Conservation (phyloP, 2,888 invertebrate genomes). For the Caradrina clavipalpis region DNA sequence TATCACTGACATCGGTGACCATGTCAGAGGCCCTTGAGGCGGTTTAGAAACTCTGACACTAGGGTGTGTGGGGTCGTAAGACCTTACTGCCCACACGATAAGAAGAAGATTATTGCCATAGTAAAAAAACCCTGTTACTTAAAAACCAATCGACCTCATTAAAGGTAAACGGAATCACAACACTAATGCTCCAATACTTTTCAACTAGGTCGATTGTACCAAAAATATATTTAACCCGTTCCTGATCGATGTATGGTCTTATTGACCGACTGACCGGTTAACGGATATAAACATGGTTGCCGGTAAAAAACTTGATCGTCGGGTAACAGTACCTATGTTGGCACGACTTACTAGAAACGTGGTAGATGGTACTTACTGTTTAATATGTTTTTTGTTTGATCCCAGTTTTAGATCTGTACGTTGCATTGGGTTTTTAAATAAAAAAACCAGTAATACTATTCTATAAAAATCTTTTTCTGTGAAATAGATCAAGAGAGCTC, state of each 20-base stretch:
- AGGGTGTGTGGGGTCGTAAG: too few species aligned
- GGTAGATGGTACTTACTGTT: neutral
- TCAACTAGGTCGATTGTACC: conserved; percentile 53
- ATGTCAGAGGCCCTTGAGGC: too few species aligned
- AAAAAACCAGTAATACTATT: too few species aligned
- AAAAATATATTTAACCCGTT: conserved; percentile 59
- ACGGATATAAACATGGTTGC: conserved; percentile 45
- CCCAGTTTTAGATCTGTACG: neutral
- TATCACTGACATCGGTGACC: too few species aligned
- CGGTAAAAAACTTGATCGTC: conserved; percentile 53
- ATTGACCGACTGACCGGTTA: conserved; percentile 64
- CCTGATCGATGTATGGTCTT: conserved; percentile 42
- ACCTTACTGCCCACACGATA: too few species aligned
- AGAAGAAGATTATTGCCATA: too few species aligned
- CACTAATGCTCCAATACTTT: conserved; percentile 3
- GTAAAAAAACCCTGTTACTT: neutral
- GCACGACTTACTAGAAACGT: conserved; percentile 31
- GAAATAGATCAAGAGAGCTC: too few species aligned
- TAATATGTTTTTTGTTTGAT: conserved; percentile 1
- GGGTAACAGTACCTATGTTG: conserved; percentile 40
- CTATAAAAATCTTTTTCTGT: too few species aligned
- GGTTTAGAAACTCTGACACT: too few species aligned
- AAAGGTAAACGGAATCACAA: conserved; percentile 31
- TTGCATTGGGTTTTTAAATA: too few species aligned
- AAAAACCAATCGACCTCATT: conserved; percentile 30